Percentiles rank a stretch among this genome's conserved stretches.
Conservation (phyloP, 2,797 vertebrate genomes). For the Anisognathus igniventris region DNA sequence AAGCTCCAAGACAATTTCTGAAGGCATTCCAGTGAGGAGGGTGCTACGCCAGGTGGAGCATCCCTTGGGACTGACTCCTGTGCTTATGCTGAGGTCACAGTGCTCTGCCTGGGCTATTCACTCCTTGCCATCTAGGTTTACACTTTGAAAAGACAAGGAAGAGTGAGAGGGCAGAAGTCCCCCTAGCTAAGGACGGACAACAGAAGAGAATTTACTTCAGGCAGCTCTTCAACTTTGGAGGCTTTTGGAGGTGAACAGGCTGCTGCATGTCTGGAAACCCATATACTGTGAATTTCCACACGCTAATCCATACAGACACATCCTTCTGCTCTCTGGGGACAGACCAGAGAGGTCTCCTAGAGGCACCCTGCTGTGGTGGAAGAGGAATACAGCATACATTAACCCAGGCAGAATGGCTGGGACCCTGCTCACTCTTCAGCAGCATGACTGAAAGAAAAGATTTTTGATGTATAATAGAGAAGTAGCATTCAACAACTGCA, state of each 20-base stretch:
- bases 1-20: neutral
- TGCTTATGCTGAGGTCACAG: neutral
- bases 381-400: neutral
- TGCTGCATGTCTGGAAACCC: neutral
- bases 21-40: neutral
- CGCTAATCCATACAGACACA: accelerated
- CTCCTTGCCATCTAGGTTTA: neutral
- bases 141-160: neutral
- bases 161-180: neutral
- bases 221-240: neutral
- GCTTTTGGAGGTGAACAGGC: neutral
- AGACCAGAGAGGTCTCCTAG: neutral
- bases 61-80: neutral
- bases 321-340: neutral
- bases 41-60: neutral
- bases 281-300: neutral
- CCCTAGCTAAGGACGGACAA: neutral
- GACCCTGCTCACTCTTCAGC: neutral
- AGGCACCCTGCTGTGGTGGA: neutral
- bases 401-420: neutral
- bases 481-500: neutral
- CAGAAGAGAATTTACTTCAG: neutral
- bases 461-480: neutral
- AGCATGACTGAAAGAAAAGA: neutral
- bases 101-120: accelerated